Percentiles rank a stretch among this genome's conserved stretches.
These are phyloP conservation scores for Diglossa cyanea DNA, from an alignment of 2,797 vertebrate genomes.

Conservation along the genomic window DNA sequence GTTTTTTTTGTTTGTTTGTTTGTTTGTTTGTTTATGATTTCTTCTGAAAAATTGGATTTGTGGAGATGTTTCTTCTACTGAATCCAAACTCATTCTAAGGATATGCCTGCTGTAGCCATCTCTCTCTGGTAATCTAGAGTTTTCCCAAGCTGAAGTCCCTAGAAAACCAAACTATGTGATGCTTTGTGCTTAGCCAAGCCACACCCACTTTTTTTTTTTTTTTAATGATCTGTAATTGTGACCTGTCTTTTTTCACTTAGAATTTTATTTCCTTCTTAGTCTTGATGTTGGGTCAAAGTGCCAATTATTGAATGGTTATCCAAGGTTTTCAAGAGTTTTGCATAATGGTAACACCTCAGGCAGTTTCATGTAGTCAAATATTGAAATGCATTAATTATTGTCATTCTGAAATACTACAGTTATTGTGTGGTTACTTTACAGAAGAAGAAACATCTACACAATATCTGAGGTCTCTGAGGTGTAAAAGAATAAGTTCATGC, in stretches of 20 bases:
- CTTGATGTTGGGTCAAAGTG: background rate
- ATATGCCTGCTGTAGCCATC: background rate
- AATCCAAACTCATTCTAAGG: background rate
- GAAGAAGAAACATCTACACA: background rate
- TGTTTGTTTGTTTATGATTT: background rate
- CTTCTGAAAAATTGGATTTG: background rate
- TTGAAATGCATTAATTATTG: background rate
- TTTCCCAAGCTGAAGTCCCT: background rate
- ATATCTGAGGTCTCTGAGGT: background rate
- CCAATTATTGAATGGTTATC: background rate
- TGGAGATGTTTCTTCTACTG: background rate
- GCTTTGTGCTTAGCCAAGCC: background rate
- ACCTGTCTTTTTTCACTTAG: background rate
- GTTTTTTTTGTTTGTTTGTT: no score
- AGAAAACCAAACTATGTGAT: background rate
- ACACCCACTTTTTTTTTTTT: conserved; percentile 4
- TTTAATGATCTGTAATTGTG: background rate
- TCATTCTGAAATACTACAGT: background rate
- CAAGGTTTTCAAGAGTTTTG: background rate
- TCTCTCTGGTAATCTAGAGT: background rate
- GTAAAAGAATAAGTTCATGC: background rate
- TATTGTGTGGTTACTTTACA: background rate
- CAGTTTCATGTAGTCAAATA: background rate
- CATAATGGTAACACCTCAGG: background rate
- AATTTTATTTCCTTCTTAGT: background rate